Evolutionary conservation across 2,797 vertebrate species (phyloP).

Genomic region (Rhodeus uyekii): DNA sequence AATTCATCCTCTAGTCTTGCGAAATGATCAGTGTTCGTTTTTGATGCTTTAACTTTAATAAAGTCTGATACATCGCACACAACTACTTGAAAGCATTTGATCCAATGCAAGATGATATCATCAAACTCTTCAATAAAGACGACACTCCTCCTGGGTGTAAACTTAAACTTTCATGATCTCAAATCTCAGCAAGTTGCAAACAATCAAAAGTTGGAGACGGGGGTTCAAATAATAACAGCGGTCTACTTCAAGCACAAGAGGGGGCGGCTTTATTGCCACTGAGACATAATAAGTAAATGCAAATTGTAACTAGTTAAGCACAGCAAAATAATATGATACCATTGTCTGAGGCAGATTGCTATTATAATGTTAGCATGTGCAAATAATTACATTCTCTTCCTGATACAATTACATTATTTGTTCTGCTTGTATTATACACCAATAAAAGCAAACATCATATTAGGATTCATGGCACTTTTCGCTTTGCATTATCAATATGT

Average conservation of each 20-base stretch:
- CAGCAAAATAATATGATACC: conserved; percentile 83
- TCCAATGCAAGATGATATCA: background rate
- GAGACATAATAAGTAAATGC: conserved; percentile 82
- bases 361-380: conserved; percentile 88
- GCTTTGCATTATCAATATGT: conserved; percentile 99
- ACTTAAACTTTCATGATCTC: conserved; percentile 50
- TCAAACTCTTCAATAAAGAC: conserved; percentile 35
- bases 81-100: conserved; percentile 4
- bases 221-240: conserved; percentile 67
- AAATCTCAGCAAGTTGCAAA: conserved; percentile 53
- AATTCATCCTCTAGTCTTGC: background rate
- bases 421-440: conserved; percentile 92
- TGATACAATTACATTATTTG: conserved; percentile 99
- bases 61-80: background rate
- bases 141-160: conserved; percentile 41
- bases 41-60: conserved; percentile 2
- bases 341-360: conserved; percentile 80
- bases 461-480: conserved; percentile 99
- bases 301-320: conserved; percentile 88
- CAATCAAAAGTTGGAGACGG: conserved; percentile 58
- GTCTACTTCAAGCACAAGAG: conserved; percentile 65
- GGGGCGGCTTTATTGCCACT: conserved; percentile 74
- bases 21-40: background rate
- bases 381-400: conserved; percentile 91
- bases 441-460: conserved; percentile 99